These are phyloP conservation scores for Lasioglossum marginatum DNA, from an alignment of 2,888 invertebrate species.

Conservation along the genomic window DNA sequence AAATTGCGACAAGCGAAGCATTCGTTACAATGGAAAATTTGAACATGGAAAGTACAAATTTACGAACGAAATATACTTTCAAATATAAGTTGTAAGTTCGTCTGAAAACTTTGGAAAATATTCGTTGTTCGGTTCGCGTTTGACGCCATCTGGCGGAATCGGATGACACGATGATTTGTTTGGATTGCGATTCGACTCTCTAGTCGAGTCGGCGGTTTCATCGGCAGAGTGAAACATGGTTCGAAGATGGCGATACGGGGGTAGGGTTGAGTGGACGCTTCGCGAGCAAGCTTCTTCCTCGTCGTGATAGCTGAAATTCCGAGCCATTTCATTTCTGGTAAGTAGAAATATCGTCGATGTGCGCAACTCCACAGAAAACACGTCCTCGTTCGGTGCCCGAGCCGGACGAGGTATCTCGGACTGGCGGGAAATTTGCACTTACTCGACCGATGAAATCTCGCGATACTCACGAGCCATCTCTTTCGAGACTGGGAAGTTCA, in stretches of 20 bases:
- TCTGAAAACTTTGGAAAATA: background rate
- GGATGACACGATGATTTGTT: conserved; percentile 25
- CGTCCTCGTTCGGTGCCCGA: background rate
- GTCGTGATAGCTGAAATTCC: conserved; percentile 47
- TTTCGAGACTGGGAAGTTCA: conserved; percentile 80
- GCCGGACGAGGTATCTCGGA: background rate
- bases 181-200: conserved; percentile 51
- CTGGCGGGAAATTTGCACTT: conserved; percentile 52
- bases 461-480: conserved; percentile 53
- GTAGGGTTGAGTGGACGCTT: conserved; percentile 77
- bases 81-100: background rate
- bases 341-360: conserved; percentile 45
- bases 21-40: background rate
- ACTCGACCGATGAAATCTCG: conserved; percentile 64
- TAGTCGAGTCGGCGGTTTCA: conserved; percentile 55
- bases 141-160: conserved; percentile 61
- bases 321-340: conserved; percentile 47
- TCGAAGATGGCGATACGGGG: conserved; percentile 82
- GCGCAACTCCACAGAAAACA: background rate
- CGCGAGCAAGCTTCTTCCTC: conserved; percentile 71
- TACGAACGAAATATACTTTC: background rate
- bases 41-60: background rate
- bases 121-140: background rate
- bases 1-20: background rate
- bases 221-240: conserved; percentile 70